phyloP scores from a whole-genome alignment of 2,888 invertebrate species.

The Portevinia maculata region DNA sequence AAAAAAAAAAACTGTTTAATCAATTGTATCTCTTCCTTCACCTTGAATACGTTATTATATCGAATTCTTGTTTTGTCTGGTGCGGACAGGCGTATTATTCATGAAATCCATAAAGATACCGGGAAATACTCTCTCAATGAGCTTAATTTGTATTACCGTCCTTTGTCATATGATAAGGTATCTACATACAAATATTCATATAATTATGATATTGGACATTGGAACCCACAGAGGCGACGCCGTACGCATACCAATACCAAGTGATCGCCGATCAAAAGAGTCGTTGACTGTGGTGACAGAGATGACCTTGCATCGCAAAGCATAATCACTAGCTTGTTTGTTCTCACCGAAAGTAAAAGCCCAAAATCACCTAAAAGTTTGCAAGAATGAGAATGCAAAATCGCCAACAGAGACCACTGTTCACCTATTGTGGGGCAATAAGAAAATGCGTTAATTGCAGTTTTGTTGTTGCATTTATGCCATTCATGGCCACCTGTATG shows the following conservation, averaged over 20 bases:
- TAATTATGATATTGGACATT: too few relatives aligned
- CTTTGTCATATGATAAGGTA: background rate
- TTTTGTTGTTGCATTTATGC: constrained; percentile 33
- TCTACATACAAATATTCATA: background rate
- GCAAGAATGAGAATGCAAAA: constrained; percentile 26
- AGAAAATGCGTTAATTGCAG: constrained; percentile 61
- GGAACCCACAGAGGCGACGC: background rate
- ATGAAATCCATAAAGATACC: constrained; percentile 6
- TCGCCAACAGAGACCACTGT: constrained; percentile 3
- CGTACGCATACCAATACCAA: background rate
- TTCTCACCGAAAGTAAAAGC: constrained; percentile 20
- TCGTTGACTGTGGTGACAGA: constrained; percentile 27
- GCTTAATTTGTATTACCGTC: background rate
- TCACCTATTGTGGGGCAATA: constrained; percentile 37
- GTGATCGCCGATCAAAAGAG: background rate
- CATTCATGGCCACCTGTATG: constrained; percentile 21
- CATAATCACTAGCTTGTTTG: background rate
- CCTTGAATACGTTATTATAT: too few relatives aligned
- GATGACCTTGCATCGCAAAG: constrained; percentile 16
- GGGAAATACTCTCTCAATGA: background rate
- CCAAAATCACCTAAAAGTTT: too few relatives aligned
- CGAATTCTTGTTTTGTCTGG: background rate
- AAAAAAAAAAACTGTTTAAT: too few relatives aligned
- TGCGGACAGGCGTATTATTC: background rate
- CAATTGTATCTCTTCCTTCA: too few relatives aligned